Percentiles rank a stretch among this genome's conserved stretches.
These are phyloP conservation scores for Zootermopsis nevadensis DNA, from an alignment of 2,888 invertebrate genomes.

Conservation along the genomic window DNA sequence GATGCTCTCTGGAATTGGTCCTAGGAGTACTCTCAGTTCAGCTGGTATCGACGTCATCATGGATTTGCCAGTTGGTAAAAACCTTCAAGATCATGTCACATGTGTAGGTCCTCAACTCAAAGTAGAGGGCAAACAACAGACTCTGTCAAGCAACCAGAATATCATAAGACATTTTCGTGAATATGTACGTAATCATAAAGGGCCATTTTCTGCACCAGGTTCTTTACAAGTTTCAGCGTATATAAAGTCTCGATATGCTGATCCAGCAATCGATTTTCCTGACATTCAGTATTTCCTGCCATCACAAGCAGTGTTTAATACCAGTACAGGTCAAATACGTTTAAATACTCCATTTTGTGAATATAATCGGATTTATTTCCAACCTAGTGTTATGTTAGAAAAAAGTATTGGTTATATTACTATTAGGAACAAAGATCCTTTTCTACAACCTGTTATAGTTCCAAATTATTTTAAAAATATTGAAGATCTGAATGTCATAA, in stretches of 20 bases:
- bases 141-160: neutral
- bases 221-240: neutral
- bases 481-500: neutral
- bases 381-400: neutral
- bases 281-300: constrained; percentile 5
- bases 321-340: neutral
- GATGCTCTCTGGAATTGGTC: constrained; percentile 61
- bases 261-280: neutral
- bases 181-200: neutral
- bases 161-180: neutral
- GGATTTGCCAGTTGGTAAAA: constrained; percentile 67
- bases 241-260: neutral
- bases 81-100: constrained; percentile 69
- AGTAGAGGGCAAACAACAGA: neutral
- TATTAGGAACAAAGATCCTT: neutral
- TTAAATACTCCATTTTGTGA: neutral
- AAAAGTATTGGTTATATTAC: neutral
- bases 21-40: neutral
- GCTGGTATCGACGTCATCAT: constrained; percentile 56
- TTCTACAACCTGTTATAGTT: neutral
- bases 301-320: neutral
- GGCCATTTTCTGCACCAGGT: neutral
- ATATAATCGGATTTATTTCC: neutral
- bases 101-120: neutral
- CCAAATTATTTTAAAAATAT: neutral